phyloP scores from a whole-genome alignment of 2,797 vertebrate genomes.

The Siniperca obscura region DNA sequence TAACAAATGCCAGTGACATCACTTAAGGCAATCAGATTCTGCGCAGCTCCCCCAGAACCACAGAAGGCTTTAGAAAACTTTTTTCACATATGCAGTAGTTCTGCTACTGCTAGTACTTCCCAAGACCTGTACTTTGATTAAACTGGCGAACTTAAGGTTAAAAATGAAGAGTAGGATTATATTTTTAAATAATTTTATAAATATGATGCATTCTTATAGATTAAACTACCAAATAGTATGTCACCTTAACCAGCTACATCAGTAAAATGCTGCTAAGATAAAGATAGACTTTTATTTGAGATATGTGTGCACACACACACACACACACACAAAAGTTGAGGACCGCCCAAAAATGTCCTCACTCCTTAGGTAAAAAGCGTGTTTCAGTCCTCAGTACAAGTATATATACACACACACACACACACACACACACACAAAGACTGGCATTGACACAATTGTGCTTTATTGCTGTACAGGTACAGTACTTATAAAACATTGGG shows the following conservation, averaged over 20 bases:
- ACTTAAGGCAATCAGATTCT: background rate
- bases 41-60: too few relatives aligned
- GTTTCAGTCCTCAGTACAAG: too few relatives aligned
- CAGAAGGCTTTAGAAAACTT: too few relatives aligned
- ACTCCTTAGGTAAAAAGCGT: too few relatives aligned
- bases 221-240: background rate
- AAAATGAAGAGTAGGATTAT: too few relatives aligned
- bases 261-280: background rate
- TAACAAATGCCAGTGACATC: background rate
- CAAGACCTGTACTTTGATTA: background rate
- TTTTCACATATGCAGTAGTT: background rate
- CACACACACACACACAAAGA: conserved; percentile 10
- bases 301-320: background rate
- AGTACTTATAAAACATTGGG: conserved; percentile 87
- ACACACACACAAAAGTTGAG: background rate
- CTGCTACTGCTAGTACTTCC: too few relatives aligned
- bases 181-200: background rate
- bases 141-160: background rate
- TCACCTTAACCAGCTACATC: background rate
- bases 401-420: background rate
- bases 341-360: too few relatives aligned
- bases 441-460: conserved; percentile 81
- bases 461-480: conserved; percentile 90
- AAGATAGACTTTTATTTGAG: too few relatives aligned
- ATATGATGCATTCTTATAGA: background rate